Percentiles rank a stretch among this genome's conserved stretches.
phyloP scores from a whole-genome alignment of 92 coral and sea anemone genomes.

The Galaxea fascicularis region DNA sequence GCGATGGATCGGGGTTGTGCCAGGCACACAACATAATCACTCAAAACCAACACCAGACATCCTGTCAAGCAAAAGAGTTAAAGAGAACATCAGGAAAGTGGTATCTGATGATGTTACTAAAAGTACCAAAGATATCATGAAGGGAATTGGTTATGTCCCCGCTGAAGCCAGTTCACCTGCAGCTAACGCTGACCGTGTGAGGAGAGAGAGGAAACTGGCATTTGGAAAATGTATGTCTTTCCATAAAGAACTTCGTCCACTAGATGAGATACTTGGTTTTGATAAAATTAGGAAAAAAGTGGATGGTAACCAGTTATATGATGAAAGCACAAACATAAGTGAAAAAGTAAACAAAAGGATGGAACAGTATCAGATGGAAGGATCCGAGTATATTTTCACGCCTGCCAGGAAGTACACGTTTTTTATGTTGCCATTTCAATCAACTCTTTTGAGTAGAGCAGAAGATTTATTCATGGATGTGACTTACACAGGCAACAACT shows the following conservation, averaged over 20 bases:
- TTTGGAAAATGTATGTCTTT: constrained; percentile 35
- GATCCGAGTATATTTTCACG: constrained; percentile 52
- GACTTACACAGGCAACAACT: constrained; percentile 46
- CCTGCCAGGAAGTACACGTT: constrained; percentile 62
- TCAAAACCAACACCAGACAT: constrained; percentile 58
- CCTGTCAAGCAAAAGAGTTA: constrained; percentile 62
- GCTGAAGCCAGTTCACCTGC: constrained; percentile 66
- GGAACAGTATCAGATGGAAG: constrained; percentile 62
- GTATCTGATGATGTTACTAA: constrained; percentile 43
- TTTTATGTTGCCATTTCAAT: constrained; percentile 63
- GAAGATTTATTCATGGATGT: constrained; percentile 41
- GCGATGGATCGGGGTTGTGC: constrained; percentile 65
- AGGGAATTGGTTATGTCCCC: constrained; percentile 65
- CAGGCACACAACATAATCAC: constrained; percentile 62
- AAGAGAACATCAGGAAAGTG: constrained; percentile 53
- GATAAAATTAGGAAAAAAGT: constrained; percentile 59
- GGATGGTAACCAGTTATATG: constrained; percentile 48
- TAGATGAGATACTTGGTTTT: constrained; percentile 43
- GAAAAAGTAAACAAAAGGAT: constrained; percentile 48
- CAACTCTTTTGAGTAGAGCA: constrained; percentile 48
- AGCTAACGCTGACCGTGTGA: constrained; percentile 61
- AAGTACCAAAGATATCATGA: constrained; percentile 61
- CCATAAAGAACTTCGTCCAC: constrained; percentile 52
- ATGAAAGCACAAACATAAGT: constrained; percentile 37
- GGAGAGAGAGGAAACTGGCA: constrained; percentile 55